These are phyloP conservation scores for Paratilapia polleni DNA, from an alignment of 2,113 vertebrate genomes.

Conservation along the genomic window DNA sequence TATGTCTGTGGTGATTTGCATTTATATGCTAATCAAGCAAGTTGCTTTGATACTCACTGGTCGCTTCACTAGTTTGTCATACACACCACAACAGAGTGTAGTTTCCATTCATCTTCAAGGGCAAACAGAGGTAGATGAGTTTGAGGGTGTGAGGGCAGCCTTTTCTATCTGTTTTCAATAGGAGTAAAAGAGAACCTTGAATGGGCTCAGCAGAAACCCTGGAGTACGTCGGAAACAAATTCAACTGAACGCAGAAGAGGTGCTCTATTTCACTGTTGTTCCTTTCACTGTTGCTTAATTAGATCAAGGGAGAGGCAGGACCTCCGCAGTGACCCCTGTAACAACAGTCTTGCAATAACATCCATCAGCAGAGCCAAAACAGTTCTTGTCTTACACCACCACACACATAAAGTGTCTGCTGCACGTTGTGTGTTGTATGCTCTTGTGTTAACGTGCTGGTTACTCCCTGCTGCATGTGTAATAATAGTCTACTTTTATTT, in stretches of 20 bases:
- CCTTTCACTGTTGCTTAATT: slow-evolving; percentile 29
- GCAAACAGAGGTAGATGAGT: slow-evolving; percentile 6
- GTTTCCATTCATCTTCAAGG: slow-evolving; percentile 14
- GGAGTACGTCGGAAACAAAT: background rate
- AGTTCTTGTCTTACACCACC: background rate
- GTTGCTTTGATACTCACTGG: background rate
- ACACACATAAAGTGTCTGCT: background rate
- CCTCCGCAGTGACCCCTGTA: slow-evolving; percentile 14
- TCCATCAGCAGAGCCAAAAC: slow-evolving; percentile 28
- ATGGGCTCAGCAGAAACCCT: background rate
- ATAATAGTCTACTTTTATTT: background rate
- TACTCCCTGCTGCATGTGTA: background rate
- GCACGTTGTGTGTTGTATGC: background rate
- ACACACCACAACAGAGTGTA: background rate
- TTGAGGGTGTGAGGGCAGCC: slow-evolving; percentile 8
- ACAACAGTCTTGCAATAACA: slow-evolving; percentile 28
- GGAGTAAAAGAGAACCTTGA: slow-evolving; percentile 12
- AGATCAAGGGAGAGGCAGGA: slow-evolving; percentile 26
- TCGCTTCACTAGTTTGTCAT: background rate
- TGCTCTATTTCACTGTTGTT: background rate
- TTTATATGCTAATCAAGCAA: background rate
- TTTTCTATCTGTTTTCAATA: slow-evolving; percentile 20
- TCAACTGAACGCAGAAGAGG: background rate
- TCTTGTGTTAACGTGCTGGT: background rate
- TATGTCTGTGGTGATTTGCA: background rate